Percentiles rank a stretch among this genome's conserved stretches.
Conservation (phyloP, 1,140 invertebrate species). For the Portunus trituberculatus region DNA sequence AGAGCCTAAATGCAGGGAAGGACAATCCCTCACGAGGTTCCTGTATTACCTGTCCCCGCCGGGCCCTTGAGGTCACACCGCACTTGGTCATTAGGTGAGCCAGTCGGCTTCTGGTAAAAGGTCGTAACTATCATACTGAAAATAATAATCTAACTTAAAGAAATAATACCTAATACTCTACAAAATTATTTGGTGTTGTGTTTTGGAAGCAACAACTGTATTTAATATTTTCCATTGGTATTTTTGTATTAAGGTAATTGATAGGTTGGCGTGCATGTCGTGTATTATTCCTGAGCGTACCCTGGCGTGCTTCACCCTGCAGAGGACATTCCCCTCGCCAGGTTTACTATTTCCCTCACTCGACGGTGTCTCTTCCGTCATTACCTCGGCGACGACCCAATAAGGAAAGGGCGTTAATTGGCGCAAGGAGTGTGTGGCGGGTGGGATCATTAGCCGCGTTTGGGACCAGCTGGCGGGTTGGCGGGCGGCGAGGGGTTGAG, state of each 20-base stretch:
- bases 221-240: not conserved
- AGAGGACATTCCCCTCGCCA: not conserved
- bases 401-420: constrained; percentile 43
- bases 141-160: constrained; percentile 1
- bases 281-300: not conserved
- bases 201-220: not conserved
- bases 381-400: constrained; percentile 31
- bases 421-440: constrained; percentile 14
- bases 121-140: not conserved
- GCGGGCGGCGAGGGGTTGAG: not conserved
- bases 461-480: not conserved
- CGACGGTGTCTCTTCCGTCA: constrained; percentile 23
- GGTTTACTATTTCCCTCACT: not conserved
- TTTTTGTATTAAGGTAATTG: too few species aligned
- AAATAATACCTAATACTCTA: not conserved
- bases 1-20: not conserved
- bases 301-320: not conserved
- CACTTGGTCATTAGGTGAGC: not conserved
- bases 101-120: not conserved
- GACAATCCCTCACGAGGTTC: not conserved
- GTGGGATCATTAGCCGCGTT: constrained; percentile 18
- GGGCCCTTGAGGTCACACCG: not conserved
- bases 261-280: too few species aligned
- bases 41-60: not conserved
- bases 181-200: not conserved